Evolutionary conservation across 2,888 invertebrate species (phyloP), one percentile per base, ranked within the genome.

Genomic region (Heteromyza rotundicornis): DNA sequence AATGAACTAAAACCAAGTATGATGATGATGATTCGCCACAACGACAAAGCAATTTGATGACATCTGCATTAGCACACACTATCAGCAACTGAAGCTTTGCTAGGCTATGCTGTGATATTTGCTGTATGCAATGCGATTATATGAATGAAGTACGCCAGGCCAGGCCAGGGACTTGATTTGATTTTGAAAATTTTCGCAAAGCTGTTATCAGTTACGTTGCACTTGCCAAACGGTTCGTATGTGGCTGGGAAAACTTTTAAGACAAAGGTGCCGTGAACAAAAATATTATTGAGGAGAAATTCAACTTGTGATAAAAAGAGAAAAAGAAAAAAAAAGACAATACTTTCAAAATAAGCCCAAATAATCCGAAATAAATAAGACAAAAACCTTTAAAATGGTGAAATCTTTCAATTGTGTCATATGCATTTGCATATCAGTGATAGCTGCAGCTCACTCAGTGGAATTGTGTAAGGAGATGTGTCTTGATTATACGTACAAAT

Each of bases 401-500:
- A 40, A n/a, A 40, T 12, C 16, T 14, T 3, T 3, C 40, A 8
- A 14, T 5, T 47, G 47, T 44, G 44, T 23, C n/a, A 40, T 56
- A 16, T 23, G 40, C 16, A n/a, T 57, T 7, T 8, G 12, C 3
- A 16, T 50, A 35, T 49, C 50, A 57, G 12, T 57, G 57, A 49
- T 57, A 22, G 32, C 16, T 19, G 20, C 32, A 49, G 16, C 3
- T 2, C 40, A 64, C 56, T 50, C 60, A 14, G 63, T 66, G 63
- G 68, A 68, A 59, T 50, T 67, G 54, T 66, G 68, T 68, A 57
- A 68, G 68, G 60, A 5, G 5, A n/a, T n/a, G n/a, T n/a, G n/a
- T n/a, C n/a, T n/a, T n/a, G n/a, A n/a, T n/a, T n/a, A n/a, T n/a
- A n/a, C n/a, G n/a, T n/a, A n/a, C n/a, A n/a, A n/a, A n/a, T n/a